Evolutionary conservation across 2,113 vertebrate genomes (phyloP).

Genomic region (Acanthisitta chloris): DNA sequence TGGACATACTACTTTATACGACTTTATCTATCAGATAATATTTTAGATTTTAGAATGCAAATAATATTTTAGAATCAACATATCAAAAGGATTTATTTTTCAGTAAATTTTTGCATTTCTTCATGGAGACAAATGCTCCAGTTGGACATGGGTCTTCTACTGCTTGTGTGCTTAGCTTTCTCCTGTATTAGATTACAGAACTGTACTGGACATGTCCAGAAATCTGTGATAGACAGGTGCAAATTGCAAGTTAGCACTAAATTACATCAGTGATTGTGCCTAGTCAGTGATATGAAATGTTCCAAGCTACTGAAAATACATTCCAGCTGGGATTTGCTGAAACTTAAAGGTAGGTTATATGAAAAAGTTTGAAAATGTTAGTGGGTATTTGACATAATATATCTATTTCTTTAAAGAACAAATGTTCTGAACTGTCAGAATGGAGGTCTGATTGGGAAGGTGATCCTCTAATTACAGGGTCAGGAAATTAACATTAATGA

Average conservation of each 20-base stretch:
- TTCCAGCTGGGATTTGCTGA: not conserved
- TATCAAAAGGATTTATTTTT: not conserved
- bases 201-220: not conserved
- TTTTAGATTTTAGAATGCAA: not conserved
- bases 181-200: conserved; percentile 28
- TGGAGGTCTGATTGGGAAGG: not conserved
- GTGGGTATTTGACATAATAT: not conserved
- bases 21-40: not conserved
- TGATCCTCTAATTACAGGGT: not conserved
- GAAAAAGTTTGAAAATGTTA: not conserved
- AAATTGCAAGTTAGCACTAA: conserved; percentile 20
- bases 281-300: not conserved
- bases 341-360: not conserved
- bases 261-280: not conserved
- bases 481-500: not conserved
- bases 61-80: not conserved
- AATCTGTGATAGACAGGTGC: conserved; percentile 41
- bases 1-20: not conserved
- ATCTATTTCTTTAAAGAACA: not conserved
- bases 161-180: not conserved
- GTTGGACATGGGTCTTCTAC: not conserved
- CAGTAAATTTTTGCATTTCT: not conserved
- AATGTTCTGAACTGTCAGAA: not conserved
- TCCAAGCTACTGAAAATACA: not conserved
- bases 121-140: not conserved